Evolutionary conservation across 2,888 invertebrate genomes (phyloP), one percentile per base, ranked within the genome.

Genomic region (Diarsia dahlii): DNA sequence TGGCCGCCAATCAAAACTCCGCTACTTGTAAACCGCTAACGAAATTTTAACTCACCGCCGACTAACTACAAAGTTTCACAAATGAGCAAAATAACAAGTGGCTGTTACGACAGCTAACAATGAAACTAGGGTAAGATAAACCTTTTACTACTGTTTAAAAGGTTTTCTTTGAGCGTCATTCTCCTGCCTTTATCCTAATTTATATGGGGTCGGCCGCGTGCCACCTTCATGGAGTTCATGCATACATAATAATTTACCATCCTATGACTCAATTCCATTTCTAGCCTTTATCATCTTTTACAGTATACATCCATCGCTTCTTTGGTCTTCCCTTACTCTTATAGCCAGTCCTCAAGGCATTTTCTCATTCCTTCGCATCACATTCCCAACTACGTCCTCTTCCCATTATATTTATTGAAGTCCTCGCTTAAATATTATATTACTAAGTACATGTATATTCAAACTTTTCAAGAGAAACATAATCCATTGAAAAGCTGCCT

Each of bases 1-100:
- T 89, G 80, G 85, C 74, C 77, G 85, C 88, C 88, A 91, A 93
- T 93, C 92, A 91, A 91, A 93, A 91, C 90, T 91, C 88, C 70
- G 85, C 82, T 88, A 89, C 87, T 89, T 89, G 74, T 74, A 74
- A 78, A 85, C 87, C 84, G 78, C 89, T 88, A 91, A 91, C 91
- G 90, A 90, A 76, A 80, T 87, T 88, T 90, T 84, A 90, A 82
- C 84, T 78, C 79, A 65, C 78, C 78, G 74, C 66, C 58, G 45
- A 39, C 50, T 63, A 56, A 64, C 58, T 69, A 72, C 68, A 69
- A 84, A 66, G 67, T 71, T 70, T 63, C 63, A 48, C 62, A 77
- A 85, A 78, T 62, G 56, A 78, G 74, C 67, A 68, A 81, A 78
- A 73, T 75, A 74, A 75, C 71, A 74, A 84, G 65, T 78, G 48